Percentiles rank a stretch among this genome's conserved stretches.
These are phyloP conservation scores for Styela clava DNA, from an alignment of 23 tunicate species.

Conservation along the genomic window DNA sequence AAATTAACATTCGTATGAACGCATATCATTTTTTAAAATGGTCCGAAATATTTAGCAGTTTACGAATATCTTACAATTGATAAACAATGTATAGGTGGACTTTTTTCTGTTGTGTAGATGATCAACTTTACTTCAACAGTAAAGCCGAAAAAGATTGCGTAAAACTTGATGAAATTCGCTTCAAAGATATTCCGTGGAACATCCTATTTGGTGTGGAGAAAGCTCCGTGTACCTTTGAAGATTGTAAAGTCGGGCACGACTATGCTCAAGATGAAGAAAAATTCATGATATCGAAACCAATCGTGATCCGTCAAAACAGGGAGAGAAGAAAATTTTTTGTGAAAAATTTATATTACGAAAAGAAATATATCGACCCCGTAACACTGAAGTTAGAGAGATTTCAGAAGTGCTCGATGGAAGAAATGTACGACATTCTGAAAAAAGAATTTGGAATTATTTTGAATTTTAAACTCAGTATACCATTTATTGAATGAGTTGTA, in stretches of 20 bases:
- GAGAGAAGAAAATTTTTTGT: slow-evolving; percentile 12
- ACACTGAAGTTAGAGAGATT: background rate
- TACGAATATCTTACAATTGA: no score
- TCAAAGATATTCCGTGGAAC: slow-evolving; percentile 1
- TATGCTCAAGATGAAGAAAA: background rate
- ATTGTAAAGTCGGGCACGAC: background rate
- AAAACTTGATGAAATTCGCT: background rate
- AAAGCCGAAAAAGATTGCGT: background rate
- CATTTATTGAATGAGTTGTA: no score
- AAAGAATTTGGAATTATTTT: background rate
- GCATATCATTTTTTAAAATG: no score
- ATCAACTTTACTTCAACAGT: no score
- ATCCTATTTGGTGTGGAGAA: background rate
- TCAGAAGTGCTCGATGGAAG: background rate
- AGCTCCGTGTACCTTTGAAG: background rate
- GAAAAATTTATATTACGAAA: slow-evolving; percentile 10
- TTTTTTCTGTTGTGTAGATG: no score
- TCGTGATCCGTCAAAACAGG: background rate
- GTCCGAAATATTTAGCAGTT: no score
- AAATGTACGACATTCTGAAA: slow-evolving; percentile 16
- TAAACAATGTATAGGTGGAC: no score
- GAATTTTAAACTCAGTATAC: background rate
- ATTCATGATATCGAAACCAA: background rate
- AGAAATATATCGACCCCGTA: background rate
- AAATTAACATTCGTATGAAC: no score